These are phyloP conservation scores for Cuniculus paca DNA, from an alignment of 2,797 vertebrate species.

Conservation along the genomic window DNA sequence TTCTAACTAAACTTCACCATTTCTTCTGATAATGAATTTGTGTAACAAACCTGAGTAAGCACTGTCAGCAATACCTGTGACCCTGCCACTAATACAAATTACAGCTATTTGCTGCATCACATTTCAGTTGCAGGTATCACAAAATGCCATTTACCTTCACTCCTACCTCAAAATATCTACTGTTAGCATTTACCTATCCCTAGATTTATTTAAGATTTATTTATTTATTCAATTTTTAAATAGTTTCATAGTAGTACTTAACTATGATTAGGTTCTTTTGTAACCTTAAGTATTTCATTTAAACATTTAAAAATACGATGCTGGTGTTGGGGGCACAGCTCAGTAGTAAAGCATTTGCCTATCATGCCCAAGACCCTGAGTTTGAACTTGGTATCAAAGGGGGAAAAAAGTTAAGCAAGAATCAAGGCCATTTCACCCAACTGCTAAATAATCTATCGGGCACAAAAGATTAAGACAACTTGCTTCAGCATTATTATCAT, in stretches of 20 bases:
- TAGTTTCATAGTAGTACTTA: constrained; percentile 10
- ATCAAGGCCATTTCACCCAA: neutral
- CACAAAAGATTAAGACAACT: neutral
- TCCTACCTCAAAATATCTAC: neutral
- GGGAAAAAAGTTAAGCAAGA: neutral
- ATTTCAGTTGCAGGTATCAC: constrained; percentile 12
- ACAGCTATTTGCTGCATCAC: neutral
- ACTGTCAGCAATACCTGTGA: neutral
- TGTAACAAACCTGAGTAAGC: neutral
- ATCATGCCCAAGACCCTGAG: neutral
- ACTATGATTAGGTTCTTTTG: neutral
- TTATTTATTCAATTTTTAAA: constrained; percentile 47
- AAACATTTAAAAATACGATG: neutral
- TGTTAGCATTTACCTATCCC: neutral
- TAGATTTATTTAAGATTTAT: constrained; percentile 26
- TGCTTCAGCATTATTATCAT: neutral
- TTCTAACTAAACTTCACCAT: neutral
- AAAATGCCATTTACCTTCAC: neutral
- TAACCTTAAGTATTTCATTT: neutral
- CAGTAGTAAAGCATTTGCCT: neutral
- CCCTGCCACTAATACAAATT: neutral
- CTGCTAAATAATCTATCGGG: neutral
- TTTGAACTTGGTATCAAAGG: neutral
- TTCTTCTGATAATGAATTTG: neutral
- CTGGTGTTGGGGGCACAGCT: neutral